These are phyloP conservation scores for Leptinotarsa lineolata DNA, from an alignment of 1,140 invertebrate species.

Conservation along the genomic window DNA sequence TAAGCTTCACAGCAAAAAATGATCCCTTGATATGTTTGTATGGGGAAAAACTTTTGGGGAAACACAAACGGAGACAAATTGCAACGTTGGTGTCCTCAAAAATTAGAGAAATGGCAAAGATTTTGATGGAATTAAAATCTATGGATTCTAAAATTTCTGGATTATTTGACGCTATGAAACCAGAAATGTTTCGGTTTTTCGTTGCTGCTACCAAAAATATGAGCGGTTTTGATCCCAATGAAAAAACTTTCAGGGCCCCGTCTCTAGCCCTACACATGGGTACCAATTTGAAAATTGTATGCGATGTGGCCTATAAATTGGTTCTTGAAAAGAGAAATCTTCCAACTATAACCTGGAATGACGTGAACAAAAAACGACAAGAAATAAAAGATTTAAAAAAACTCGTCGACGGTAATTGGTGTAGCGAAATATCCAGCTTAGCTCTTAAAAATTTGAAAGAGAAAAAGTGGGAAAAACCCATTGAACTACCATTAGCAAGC, in stretches of 20 bases:
- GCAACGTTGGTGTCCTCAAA: constrained; percentile 33
- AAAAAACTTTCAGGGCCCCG: constrained; percentile 33
- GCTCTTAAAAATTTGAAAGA: constrained; percentile 33
- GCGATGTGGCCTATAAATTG: constrained; percentile 36
- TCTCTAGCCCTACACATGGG: constrained; percentile 38
- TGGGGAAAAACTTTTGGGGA: constrained; percentile 33
- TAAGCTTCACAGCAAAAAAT: constrained; percentile 37
- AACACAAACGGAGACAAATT: constrained; percentile 41
- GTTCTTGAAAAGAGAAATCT: constrained; percentile 29
- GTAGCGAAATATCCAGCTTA: constrained; percentile 32
- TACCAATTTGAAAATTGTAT: constrained; percentile 34
- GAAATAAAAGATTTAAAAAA: constrained; percentile 34
- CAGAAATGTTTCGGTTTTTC: constrained; percentile 29
- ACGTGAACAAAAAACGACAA: constrained; percentile 16
- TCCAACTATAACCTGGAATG: constrained; percentile 25
- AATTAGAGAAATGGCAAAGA: constrained; percentile 38
- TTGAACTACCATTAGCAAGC: constrained; percentile 5
- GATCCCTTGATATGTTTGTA: constrained; percentile 40
- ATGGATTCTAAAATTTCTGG: constrained; percentile 13
- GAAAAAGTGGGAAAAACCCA: constrained; percentile 31
- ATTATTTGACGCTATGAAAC: constrained; percentile 36
- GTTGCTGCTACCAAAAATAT: constrained; percentile 35
- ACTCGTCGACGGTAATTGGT: constrained; percentile 32
- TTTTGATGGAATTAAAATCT: constrained; percentile 29
- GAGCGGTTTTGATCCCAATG: constrained; percentile 32